A percentile compares a stretch with the other conserved stretches of the same genome.
These are phyloP conservation scores for Xenentodon cancila DNA, from an alignment of 2,797 vertebrate species.

Conservation along the genomic window DNA sequence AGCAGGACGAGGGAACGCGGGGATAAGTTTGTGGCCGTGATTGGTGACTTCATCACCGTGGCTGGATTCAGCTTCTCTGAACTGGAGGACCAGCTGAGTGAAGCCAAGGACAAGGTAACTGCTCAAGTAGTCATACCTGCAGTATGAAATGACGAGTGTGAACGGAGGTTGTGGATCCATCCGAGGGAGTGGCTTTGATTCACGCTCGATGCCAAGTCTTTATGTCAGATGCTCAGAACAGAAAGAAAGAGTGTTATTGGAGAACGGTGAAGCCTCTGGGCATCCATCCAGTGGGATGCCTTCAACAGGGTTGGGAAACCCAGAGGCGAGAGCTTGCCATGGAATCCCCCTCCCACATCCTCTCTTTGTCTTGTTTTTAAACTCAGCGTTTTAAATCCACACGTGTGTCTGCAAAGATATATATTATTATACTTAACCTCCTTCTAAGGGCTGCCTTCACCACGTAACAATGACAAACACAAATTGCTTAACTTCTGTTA, in stretches of 20 bases:
- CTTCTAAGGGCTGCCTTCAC: not conserved
- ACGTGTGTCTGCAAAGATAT: conserved; percentile 27
- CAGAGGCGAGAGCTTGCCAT: conserved; percentile 34
- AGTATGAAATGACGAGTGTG: not conserved
- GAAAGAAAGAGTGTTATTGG: conserved; percentile 12
- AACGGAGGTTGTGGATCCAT: not conserved
- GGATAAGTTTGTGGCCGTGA: conserved; percentile 94
- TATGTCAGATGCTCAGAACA: conserved; percentile 22
- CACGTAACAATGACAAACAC: not conserved
- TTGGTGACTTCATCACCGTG: conserved; percentile 97
- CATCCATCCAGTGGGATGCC: conserved; percentile 41
- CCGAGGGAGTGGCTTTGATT: conserved; percentile 39
- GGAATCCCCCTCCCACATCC: conserved; percentile 17
- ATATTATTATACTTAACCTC: not conserved
- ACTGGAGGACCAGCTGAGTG: conserved; percentile 92
- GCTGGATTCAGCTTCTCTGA: conserved; percentile 98
- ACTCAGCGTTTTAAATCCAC: conserved; percentile 39
- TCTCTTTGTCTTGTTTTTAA: conserved; percentile 50
- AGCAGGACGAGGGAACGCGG: conserved; percentile 83
- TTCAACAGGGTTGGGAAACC: conserved; percentile 62
- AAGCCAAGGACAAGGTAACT: conserved; percentile 93
- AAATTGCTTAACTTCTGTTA: conserved; percentile 4
- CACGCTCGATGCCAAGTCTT: conserved; percentile 21
- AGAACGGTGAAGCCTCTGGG: conserved; percentile 41
- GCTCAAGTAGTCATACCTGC: not conserved